These are phyloP conservation scores for Gorsachius goisagi DNA, from an alignment of 2,113 vertebrate genomes.

Conservation along the genomic window DNA sequence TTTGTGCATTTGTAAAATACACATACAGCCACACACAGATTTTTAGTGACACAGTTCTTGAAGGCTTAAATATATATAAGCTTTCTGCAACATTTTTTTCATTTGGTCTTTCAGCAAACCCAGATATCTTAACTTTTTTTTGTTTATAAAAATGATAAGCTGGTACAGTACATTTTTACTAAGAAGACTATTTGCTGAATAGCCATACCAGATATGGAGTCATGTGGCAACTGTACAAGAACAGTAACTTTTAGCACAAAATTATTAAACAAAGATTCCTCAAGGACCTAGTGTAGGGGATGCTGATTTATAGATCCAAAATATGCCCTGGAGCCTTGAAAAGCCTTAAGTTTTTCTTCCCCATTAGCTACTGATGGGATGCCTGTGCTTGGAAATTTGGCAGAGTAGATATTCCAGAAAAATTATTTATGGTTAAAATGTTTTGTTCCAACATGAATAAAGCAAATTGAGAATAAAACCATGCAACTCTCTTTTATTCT, in stretches of 20 bases:
- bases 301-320: background rate
- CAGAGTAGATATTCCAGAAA: background rate
- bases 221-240: background rate
- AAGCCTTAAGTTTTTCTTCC: background rate
- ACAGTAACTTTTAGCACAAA: background rate
- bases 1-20: background rate
- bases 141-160: background rate
- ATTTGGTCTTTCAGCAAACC: background rate
- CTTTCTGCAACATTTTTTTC: background rate
- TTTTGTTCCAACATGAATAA: background rate
- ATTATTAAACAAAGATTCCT: background rate
- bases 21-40: background rate
- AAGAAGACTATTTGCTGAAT: background rate
- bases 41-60: background rate
- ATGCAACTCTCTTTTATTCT: background rate
- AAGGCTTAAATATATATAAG: background rate
- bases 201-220: background rate
- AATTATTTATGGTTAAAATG: background rate
- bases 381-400: background rate
- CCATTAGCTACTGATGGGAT: background rate
- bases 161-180: background rate
- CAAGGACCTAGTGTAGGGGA: background rate
- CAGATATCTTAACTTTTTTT: background rate
- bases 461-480: background rate
- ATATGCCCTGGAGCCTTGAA: background rate